These are phyloP conservation scores for Pantherophis guttatus DNA, from an alignment of 2,113 vertebrate species.

Conservation along the genomic window DNA sequence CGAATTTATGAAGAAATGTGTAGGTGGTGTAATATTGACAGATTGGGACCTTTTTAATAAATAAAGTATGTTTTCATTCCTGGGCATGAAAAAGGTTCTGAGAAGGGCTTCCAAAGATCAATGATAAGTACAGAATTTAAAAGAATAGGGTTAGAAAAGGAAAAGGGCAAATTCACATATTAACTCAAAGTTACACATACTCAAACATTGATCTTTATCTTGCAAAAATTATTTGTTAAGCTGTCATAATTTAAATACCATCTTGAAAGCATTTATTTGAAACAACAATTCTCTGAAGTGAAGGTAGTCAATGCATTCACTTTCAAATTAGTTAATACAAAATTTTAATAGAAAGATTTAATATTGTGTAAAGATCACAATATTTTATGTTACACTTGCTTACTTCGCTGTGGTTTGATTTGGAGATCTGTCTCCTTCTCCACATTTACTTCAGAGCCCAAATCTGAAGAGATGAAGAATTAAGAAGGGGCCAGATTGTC, in stretches of 20 bases:
- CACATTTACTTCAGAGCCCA: neutral
- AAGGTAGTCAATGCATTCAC: neutral
- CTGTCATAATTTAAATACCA: neutral
- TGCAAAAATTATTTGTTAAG: neutral
- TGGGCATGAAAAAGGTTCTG: neutral
- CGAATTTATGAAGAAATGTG: neutral
- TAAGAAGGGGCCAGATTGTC: neutral
- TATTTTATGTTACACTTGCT: neutral
- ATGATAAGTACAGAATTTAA: neutral
- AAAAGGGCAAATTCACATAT: slow-evolving; percentile 20
- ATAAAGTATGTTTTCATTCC: neutral
- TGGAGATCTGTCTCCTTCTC: neutral
- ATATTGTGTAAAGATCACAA: neutral
- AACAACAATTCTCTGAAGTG: neutral
- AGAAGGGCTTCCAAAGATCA: neutral
- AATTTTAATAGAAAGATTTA: neutral
- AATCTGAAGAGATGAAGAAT: neutral
- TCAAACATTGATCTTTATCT: neutral
- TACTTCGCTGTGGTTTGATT: neutral
- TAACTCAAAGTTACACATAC: neutral
- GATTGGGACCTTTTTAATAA: neutral
- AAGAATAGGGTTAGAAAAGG: slow-evolving; percentile 31
- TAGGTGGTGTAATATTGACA: neutral
- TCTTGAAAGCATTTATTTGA: neutral
- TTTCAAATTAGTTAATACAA: neutral